Percentiles rank a stretch among this genome's conserved stretches.
Evolutionary conservation across 2,888 invertebrate genomes (phyloP).

Genomic region (Plagodis dolabraria): DNA sequence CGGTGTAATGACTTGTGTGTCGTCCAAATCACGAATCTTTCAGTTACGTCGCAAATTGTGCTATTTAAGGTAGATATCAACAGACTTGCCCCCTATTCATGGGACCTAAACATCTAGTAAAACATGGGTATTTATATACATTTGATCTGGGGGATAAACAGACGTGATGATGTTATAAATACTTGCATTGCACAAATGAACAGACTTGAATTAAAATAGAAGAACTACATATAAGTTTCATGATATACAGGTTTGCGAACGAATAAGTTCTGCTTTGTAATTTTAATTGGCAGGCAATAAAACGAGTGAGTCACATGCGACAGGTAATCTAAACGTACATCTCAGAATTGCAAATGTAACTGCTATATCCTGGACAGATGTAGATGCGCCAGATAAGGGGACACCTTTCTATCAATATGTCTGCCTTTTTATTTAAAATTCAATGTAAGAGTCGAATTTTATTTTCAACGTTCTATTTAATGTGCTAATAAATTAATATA

Average conservation of each 20-base stretch:
- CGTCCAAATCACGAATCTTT: too few relatives aligned
- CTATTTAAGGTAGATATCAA: too few relatives aligned
- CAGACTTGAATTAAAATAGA: too few relatives aligned
- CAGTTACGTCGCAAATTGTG: too few relatives aligned
- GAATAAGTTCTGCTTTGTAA: constrained; percentile 16
- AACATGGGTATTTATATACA: too few relatives aligned
- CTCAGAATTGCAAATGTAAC: constrained; percentile 23
- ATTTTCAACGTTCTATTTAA: neutral
- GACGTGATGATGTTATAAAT: too few relatives aligned
- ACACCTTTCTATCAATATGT: constrained; percentile 20
- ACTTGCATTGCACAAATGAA: too few relatives aligned
- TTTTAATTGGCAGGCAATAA: constrained; percentile 27
- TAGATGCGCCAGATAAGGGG: constrained; percentile 17
- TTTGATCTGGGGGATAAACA: too few relatives aligned
- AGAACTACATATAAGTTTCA: neutral
- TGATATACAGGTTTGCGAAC: neutral
- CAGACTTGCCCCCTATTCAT: too few relatives aligned
- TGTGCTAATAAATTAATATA: too few relatives aligned
- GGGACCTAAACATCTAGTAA: too few relatives aligned
- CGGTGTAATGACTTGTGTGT: too few relatives aligned
- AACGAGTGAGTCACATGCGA: constrained; percentile 20
- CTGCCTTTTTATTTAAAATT: constrained; percentile 3
- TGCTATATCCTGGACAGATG: constrained; percentile 25
- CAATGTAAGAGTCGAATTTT: neutral
- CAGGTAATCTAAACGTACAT: constrained; percentile 18